Base-by-base conservation (phyloP, 35 echinoderm and acorn worm species). In the Diadema setosum region DNA sequence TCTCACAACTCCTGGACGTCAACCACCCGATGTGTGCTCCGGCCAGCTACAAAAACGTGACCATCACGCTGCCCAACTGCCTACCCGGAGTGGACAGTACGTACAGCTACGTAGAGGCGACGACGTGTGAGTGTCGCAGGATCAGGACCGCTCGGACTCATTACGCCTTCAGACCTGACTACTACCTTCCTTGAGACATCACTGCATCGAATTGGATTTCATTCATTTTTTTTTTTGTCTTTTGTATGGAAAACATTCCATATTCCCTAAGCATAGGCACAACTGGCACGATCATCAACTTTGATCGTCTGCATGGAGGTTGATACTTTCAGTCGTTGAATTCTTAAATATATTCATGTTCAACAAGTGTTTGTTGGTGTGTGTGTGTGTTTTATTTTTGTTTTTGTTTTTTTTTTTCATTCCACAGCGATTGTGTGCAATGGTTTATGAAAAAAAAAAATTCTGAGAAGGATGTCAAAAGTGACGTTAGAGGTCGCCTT, bases 151-250 rank as follows among this genome's bases (percentile, higher is more conserved):
- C 23, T 6, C 36, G 49, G 24, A 78, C 87, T 17, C 82, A 84
- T 8, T 94, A 94, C 55, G 75, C 67, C 44, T 94, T 80, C 44
- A 89, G 92, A 42, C 82, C 86, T 3, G 87, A 90, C 44, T 85
- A 81, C 61, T 83, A 82, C 45, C 64, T 87, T 9, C 73, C 73
- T 67, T 67, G 63, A 67, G 63, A 29, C 27, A 33, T 63, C 24
- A 30, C 42, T 37, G 25, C 65, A 18, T 4, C 7, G 24, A 65
- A n/a, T n/a, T n/a, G n/a, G n/a, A 30, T 8, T 24, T 63, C 25
- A 67, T 67, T 34, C 16, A 26, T 15, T 33, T 67, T 67, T 33
- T 15, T 27, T 33, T 12, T 5, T 67, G 26, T 67, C n/a, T 34
- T 31, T 67, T 67, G 63, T 30, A 12, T n/a, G 27, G 17, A 16